Base-by-base conservation (phyloP, 2,888 invertebrate species). In the Drosophila multiciliata region DNA sequence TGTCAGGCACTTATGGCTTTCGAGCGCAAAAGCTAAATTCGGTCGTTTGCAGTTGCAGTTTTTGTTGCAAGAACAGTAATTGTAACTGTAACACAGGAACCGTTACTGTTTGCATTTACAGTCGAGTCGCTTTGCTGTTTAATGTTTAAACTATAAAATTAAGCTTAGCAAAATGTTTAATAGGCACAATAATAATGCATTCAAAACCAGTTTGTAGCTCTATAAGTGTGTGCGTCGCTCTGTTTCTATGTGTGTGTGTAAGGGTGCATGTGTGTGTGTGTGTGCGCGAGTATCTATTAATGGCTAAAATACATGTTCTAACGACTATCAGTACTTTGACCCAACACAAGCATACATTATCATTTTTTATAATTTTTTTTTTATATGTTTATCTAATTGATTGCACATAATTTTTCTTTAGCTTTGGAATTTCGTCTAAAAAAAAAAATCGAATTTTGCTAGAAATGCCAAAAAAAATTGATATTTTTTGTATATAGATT, bases 1-100 rank as follows among this genome's bases (percentile, higher is more conserved):
- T 81, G 63, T 68, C 76, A 85, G 84, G 88, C 84, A 85, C 84
- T 85, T 87, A 74, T 85, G 84, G 88, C 87, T 79, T 70, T 70
- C 79, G 72, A 55, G 75, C 52, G 75, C 79, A 75, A 72, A 61
- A 61, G 75, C 75, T 55, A 38, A 64, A 64, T 66, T 66, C 66
- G 57, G 55, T 58, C 66, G 45, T 55, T 61, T 45, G 55, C 33
- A 62, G 59, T 59, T 59, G 50, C 73, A 26, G 42, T 17, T 50
- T 1, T 6, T n/a, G 50, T 50, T 20, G 49, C 48, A 48, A 36
- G 8, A 61, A 59, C 32, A 23, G 20, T 23, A 45, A n/a, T 17
- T 20, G 45, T n/a, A 26, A 63, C 36, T 5, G 8, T 45, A 45
- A 33, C 35, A 53, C 50, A 15, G 23, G 23, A 6, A 54, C 32